A percentile compares a stretch with the other conserved stretches of the same genome.
Conservation (phyloP, 2,797 vertebrate species). For the Falco novaeseelandiae region DNA sequence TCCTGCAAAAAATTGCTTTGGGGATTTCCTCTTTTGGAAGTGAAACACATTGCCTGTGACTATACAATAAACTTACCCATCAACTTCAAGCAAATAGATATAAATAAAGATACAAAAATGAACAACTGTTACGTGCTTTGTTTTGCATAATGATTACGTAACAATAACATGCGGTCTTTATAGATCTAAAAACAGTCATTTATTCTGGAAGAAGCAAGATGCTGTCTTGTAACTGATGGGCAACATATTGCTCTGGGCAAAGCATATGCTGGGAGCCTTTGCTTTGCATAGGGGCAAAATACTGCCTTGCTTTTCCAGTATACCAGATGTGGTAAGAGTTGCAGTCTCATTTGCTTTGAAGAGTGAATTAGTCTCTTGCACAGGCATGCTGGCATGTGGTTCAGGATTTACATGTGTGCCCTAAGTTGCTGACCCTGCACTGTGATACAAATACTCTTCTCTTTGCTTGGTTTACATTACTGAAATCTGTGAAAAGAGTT, state of each 20-base stretch:
- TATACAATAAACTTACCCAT: neutral
- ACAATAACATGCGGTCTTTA: neutral
- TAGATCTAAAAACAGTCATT: neutral
- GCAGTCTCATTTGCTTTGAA: neutral
- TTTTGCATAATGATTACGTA: neutral
- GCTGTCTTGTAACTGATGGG: neutral
- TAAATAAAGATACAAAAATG: neutral
- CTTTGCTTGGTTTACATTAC: neutral
- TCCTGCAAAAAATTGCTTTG: neutral
- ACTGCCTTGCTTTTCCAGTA: neutral
- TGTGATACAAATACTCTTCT: neutral
- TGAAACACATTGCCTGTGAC: neutral
- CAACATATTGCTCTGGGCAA: neutral
- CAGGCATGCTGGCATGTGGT: neutral
- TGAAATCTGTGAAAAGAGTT: neutral
- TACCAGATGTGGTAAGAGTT: neutral
- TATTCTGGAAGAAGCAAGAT: neutral
- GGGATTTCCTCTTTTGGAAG: neutral
- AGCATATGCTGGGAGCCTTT: neutral
- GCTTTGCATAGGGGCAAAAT: neutral
- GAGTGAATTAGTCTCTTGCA: neutral
- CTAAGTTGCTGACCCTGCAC: neutral
- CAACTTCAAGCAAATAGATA: neutral
- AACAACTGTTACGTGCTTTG: neutral
- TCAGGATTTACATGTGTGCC: neutral